Evolutionary conservation across 1,140 invertebrate genomes (phyloP).

Genomic region (Drosophila navojoa): DNA sequence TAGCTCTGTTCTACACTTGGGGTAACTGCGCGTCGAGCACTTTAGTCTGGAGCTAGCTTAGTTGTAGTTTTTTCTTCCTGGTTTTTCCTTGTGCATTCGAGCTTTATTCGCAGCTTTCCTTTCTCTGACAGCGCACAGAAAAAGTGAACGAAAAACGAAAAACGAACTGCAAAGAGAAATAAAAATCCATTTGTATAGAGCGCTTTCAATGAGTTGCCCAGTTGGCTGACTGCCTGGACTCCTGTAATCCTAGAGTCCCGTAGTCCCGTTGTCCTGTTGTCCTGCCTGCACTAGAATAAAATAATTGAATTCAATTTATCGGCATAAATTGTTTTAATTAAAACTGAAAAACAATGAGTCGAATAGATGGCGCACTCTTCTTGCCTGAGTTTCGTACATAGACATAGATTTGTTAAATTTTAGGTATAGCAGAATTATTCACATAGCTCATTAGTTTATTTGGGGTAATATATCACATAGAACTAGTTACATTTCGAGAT

Average conservation of each 20-base stretch:
- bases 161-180: slow-evolving; percentile 23
- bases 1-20: too few species aligned
- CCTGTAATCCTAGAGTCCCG: not conserved
- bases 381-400: too few species aligned
- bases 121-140: slow-evolving; percentile 19
- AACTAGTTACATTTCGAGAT: too few species aligned
- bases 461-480: too few species aligned
- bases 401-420: too few species aligned
- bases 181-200: slow-evolving; percentile 56
- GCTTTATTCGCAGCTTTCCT: slow-evolving; percentile 1
- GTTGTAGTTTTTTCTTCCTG: not conserved
- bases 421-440: too few species aligned
- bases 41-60: not conserved
- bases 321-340: slow-evolving; percentile 52
- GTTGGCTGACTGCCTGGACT: slow-evolving; percentile 5
- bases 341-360: slow-evolving; percentile 23
- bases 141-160: slow-evolving; percentile 11
- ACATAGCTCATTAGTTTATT: too few species aligned
- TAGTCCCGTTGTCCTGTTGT: not conserved
- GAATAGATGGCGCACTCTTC: too few species aligned
- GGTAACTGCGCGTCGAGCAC: not conserved
- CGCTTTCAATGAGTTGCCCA: slow-evolving; percentile 17
- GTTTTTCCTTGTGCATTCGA: slow-evolving; percentile 5
- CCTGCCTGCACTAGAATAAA: slow-evolving; percentile 25
- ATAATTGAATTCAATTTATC: slow-evolving; percentile 53